Base-by-base conservation (phyloP, 2,888 invertebrate genomes). In the Cybosia mesomella region DNA sequence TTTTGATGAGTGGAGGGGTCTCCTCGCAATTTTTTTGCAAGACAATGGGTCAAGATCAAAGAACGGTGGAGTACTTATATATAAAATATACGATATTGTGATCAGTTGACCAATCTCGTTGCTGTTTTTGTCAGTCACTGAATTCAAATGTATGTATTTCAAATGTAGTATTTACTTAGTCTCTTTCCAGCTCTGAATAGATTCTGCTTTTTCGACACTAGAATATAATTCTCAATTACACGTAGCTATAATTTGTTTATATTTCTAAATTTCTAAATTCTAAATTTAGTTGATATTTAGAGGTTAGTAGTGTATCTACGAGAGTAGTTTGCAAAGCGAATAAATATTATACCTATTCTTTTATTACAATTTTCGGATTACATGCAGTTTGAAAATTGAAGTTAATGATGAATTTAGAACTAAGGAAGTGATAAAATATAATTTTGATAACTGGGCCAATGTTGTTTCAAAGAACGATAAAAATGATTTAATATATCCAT, bases 91-190 rank as follows among this genome's bases (percentile, higher is more conserved):
- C 74, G 77, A 77, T 67, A 72, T 67, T 79, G 81, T 81, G 76
- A 28, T 55, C 24, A 55, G 8, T 55, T 28, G 8, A 11, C 15
- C 24, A 55, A 49, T 9, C n/a, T 49, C n/a, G 49, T n/a, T 49
- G 49, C 8, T n/a, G 49, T 9, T 49, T n/a, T 49, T n/a, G n/a
- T 49, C n/a, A 55, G 24, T 13, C 24, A 78, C 61, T 74, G 74
- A 76, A 77, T 72, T 67, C 55, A 66, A 58, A 62, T 71, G 76
- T 78, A 78, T 81, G 78, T 80, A 67, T 79, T n/a, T n/a, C n/a
- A n/a, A n/a, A n/a, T n/a, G n/a, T n/a, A n/a, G n/a, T n/a, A n/a
- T n/a, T n/a, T n/a, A n/a, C n/a, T 81, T 81, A 77, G 74, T 77
- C 66, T 73, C 69, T 70, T 71, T 67, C n/a, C 13, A 15, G 15